Base-by-base conservation (phyloP, 1,140 invertebrate genomes). In the Samia ricini region DNA sequence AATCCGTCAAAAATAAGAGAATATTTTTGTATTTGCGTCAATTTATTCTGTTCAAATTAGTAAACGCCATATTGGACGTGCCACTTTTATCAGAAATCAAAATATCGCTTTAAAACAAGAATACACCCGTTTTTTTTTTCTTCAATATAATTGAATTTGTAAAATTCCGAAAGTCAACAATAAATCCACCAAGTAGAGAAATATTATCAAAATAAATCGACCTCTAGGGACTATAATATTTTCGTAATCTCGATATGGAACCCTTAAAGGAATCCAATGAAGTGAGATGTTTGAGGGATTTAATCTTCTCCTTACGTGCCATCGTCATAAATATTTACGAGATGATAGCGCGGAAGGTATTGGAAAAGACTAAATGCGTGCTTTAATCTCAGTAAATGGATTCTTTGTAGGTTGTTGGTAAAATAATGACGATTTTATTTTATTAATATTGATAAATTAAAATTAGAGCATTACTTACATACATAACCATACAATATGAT, bases 251-350 rank as follows among this genome's bases (percentile, higher is more conserved):
- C n/a, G 33, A 42, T 42, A 15, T 42, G 33, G 33, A 42, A 15
- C 33, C 33, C 33, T 42, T 42, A 42, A 42, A 42, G 33, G 33
- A 58, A 61, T 59, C 24, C 55, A 62, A 66, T 49, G 29, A 52
- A 66, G 23, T 57, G 64, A 58, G 56, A 22, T 54, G 61, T 42
- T 50, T 33, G 52, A 61, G 33, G 36, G 60, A 66, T 73, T 70
- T 69, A 68, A 70, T 70, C 61, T 68, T 48, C 57, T 49, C 56
- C 54, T 50, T 60, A 61, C 60, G 64, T 58, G 56, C 33, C 50
- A 29, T 49, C 29, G 48, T 63, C 63, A 68, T 73, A 73, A 70
- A 70, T 70, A 70, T 73, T 73, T 70, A 73, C 61, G 68, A 64
- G 58, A 70, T 36, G 57, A 42, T 42, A 42, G 51, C 57, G 50